phyloP scores from a whole-genome alignment of 2,113 vertebrate species.

The Talpa occidentalis region DNA sequence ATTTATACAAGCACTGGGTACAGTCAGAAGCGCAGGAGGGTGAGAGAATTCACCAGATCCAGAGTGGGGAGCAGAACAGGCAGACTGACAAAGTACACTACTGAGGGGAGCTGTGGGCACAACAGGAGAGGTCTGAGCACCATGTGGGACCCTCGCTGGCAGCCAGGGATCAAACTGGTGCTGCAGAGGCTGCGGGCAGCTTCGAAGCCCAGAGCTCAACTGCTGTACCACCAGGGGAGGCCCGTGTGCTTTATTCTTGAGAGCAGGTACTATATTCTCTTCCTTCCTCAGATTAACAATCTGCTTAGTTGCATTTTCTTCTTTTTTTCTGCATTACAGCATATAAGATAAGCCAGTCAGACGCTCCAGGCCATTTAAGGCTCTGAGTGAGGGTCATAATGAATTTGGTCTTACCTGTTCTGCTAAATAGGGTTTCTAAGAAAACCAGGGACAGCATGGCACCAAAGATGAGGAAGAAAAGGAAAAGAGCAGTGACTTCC shows the following conservation, averaged over 20 bases:
- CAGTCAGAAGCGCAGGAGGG: no score
- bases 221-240: no score
- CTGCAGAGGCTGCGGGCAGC: no score
- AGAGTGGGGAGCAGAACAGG: no score
- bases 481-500: not conserved
- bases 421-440: not conserved
- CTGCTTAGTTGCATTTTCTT: not conserved
- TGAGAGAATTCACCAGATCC: no score
- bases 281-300: slow-evolving; percentile 11
- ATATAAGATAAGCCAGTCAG: not conserved
- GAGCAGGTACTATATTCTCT: not conserved
- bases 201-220: no score
- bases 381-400: not conserved
- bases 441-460: not conserved
- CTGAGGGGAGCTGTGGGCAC: no score
- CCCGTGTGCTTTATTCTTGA: not conserved
- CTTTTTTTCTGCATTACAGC: not conserved
- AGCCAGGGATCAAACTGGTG: no score
- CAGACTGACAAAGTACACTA: no score
- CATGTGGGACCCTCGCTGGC: no score
- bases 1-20: no score
- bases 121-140: no score
- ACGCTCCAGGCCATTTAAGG: not conserved
- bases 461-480: slow-evolving; percentile 1
- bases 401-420: not conserved